Base-by-base conservation (phyloP, 2,113 vertebrate species). In the Sigmodon hispidus region DNA sequence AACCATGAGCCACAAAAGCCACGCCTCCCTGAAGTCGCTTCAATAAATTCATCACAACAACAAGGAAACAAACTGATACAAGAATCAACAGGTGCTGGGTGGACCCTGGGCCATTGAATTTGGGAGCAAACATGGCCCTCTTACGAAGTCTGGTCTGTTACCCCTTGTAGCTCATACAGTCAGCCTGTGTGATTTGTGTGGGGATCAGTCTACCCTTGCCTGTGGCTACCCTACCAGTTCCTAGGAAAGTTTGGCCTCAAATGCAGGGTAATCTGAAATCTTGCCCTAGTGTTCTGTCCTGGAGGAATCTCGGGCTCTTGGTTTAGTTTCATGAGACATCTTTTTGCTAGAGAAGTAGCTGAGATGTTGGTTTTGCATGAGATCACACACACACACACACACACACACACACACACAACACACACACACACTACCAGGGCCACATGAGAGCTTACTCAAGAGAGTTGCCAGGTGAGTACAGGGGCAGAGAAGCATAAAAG, bases 101-200 rank as follows among this genome's bases (percentile, higher is more conserved):
- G 40, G 61, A 13, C 61, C 17, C 24, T 67, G 1, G 0, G 40
- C 36, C 24, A 11, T 2, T 16, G 52, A 24, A 1, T 0, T 19
- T 2, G 59, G 55, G 52, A 9, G 5, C 22, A 8, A 29, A 45
- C 2, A 24, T 0, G 4, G 15, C 48, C 9, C 36, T 6, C 5
- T 3, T 5, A 5, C 1, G 81, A 8, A 6, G 1, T 6, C 0
- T 4, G 21, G 1, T 34, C 26, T 24, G 59, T 72, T 2, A 2
- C 11, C 17, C 11, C 16, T 1, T 9, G 0, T 5, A 34, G 2
- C 0, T 6, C 19, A 8, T 1, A 2, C 4, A 1, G 1, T 5
- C 1, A 43, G 67, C n/a, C 19, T 21, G 5, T 77, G 45, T 17
- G 24, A 31, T 3, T 1, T 52, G 50, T 8, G 0, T 3, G 16